phyloP scores from a whole-genome alignment of 2,797 vertebrate species.

The Microhierax caerulescens region DNA sequence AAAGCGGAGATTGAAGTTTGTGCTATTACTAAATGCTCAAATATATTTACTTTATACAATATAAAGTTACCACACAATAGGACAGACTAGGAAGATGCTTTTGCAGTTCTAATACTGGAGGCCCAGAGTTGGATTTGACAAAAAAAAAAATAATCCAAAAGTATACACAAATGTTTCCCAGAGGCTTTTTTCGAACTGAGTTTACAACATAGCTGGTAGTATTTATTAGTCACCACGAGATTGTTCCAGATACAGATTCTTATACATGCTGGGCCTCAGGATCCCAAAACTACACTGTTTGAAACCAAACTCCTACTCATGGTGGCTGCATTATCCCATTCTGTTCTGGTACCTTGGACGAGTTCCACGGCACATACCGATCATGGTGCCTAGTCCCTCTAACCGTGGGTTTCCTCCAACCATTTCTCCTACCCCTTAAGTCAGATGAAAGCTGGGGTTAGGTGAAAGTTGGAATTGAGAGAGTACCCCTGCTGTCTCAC shows the following conservation, averaged over 20 bases:
- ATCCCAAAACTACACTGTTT: neutral
- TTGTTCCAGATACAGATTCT: neutral
- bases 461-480: slow-evolving; percentile 36
- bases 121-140: neutral
- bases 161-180: neutral
- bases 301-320: neutral
- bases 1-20: neutral
- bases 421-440: neutral
- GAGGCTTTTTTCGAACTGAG: neutral
- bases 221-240: neutral
- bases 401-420: neutral
- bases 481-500: neutral
- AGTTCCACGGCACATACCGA: neutral
- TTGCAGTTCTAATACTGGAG: neutral
- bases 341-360: no score
- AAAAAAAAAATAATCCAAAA: neutral
- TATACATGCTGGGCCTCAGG: neutral
- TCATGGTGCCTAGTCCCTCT: accelerated
- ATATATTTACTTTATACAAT: neutral
- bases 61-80: neutral
- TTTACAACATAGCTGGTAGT: neutral
- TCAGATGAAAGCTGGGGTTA: neutral
- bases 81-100: neutral
- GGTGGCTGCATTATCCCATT: neutral
- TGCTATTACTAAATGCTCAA: neutral